phyloP scores from a whole-genome alignment of 2,113 vertebrate genomes.

The Lepisosteus oculatus region DNA sequence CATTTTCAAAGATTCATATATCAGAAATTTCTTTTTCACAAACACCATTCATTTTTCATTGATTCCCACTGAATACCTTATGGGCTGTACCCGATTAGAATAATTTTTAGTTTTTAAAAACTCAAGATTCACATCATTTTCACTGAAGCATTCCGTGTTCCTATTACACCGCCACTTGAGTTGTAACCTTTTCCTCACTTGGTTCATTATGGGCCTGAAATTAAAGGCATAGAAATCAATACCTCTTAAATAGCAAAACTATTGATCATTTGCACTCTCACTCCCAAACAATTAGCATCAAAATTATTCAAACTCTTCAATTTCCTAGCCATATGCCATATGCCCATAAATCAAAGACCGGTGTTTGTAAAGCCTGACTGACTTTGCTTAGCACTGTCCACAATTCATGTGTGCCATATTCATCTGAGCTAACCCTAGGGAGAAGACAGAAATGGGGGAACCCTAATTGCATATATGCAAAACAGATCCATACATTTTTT shows the following conservation, averaged over 20 bases:
- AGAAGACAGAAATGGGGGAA: conserved; percentile 29
- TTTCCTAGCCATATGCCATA: conserved; percentile 42
- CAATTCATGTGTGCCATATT: conserved; percentile 27
- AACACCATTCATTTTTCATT: too few species aligned
- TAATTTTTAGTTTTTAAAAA: too few species aligned
- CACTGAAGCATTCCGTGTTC: neutral
- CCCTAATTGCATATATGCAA: conserved; percentile 35
- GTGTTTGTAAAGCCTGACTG: conserved; percentile 27
- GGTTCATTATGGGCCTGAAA: conserved; percentile 17
- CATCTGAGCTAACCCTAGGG: conserved; percentile 21
- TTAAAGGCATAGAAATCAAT: conserved; percentile 33
- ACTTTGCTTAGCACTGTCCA: conserved; percentile 6
- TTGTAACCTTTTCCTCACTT: neutral
- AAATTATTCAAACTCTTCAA: conserved; percentile 68
- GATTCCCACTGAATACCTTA: too few species aligned
- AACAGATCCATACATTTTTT: conserved; percentile 35
- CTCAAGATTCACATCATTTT: too few species aligned
- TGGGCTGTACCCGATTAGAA: too few species aligned
- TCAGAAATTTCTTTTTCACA: too few species aligned
- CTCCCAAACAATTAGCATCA: conserved; percentile 62
- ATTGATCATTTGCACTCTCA: conserved; percentile 59
- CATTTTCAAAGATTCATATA: too few species aligned
- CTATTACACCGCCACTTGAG: neutral
- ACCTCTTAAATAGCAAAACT: conserved; percentile 41
- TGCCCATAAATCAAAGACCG: conserved; percentile 48